Evolutionary conservation across 1,140 invertebrate genomes (phyloP).

Genomic region (Euura lappo): DNA sequence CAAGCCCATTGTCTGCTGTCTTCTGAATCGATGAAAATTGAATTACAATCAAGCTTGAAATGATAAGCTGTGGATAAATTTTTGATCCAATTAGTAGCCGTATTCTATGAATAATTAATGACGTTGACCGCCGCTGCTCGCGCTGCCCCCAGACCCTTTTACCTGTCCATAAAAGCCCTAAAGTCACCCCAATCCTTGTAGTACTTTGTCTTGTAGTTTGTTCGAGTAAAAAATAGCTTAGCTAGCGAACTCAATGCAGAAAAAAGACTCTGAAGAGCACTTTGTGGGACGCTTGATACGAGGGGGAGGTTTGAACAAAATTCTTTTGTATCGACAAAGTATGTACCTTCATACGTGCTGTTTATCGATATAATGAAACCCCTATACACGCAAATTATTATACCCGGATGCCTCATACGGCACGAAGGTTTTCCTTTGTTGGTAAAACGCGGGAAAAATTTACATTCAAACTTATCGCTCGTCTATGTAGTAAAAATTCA

Average conservation of each 20-base stretch:
- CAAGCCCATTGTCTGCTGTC: slow-evolving; percentile 6
- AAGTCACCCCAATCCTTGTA: slow-evolving; percentile 2
- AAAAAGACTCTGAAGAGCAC: not conserved
- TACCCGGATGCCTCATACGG: not conserved
- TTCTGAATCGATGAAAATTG: not conserved
- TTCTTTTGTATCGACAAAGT: not conserved
- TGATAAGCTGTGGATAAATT: not conserved
- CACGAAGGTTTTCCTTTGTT: not conserved
- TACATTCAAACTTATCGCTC: not conserved
- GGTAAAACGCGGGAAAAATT: too few species aligned
- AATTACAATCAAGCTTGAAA: not conserved
- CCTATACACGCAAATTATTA: not conserved
- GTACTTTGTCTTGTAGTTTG: not conserved
- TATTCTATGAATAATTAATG: slow-evolving; percentile 45
- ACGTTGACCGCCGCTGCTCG: slow-evolving; percentile 63
- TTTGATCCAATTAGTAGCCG: not conserved
- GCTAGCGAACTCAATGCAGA: not conserved
- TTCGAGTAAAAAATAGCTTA: slow-evolving; percentile 5
- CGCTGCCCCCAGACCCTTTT: slow-evolving; percentile 54
- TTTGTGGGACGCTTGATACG: slow-evolving; percentile 3
- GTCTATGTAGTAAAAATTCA: too few species aligned
- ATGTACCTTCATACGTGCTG: not conserved
- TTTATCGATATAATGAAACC: not conserved
- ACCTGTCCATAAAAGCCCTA: not conserved
- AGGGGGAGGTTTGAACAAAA: not conserved